Evolutionary conservation across 2,888 invertebrate genomes (phyloP).

Genomic region (Fabriciana adippe): DNA sequence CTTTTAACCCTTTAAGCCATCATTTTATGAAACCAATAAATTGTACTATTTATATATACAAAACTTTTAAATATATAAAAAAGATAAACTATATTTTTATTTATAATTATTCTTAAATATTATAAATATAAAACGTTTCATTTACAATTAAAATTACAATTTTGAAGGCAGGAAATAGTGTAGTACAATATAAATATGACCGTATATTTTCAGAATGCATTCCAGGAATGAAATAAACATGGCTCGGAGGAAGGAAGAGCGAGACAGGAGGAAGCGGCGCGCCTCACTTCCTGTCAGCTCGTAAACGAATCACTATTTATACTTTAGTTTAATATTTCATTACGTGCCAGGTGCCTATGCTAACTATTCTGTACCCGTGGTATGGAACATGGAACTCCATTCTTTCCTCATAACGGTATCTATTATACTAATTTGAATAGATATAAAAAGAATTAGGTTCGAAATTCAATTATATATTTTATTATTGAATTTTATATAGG

Average conservation of each 20-base stretch:
- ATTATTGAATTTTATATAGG: constrained; percentile 21
- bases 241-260: constrained; percentile 57
- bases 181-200: constrained; percentile 5
- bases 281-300: constrained; percentile 40
- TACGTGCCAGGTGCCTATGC: constrained; percentile 8
- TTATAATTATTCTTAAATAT: too few species aligned
- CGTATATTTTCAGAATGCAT: constrained; percentile 37
- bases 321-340: constrained; percentile 20
- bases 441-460: constrained; percentile 14
- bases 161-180: constrained; percentile 20
- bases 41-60: too few species aligned
- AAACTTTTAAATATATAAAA: too few species aligned
- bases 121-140: too few species aligned
- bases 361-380: neutral
- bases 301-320: constrained; percentile 43
- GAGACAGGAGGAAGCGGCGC: constrained; percentile 48
- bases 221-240: constrained; percentile 39
- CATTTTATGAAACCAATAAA: too few species aligned
- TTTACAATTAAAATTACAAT: neutral
- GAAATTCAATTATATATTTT: constrained; percentile 21
- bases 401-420: neutral
- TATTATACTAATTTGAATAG: neutral
- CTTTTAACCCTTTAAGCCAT: too few species aligned
- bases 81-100: too few species aligned
- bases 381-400: too few species aligned